phyloP scores from a whole-genome alignment of 1,140 invertebrate species.

The Daktulosphaira vitifoliae region DNA sequence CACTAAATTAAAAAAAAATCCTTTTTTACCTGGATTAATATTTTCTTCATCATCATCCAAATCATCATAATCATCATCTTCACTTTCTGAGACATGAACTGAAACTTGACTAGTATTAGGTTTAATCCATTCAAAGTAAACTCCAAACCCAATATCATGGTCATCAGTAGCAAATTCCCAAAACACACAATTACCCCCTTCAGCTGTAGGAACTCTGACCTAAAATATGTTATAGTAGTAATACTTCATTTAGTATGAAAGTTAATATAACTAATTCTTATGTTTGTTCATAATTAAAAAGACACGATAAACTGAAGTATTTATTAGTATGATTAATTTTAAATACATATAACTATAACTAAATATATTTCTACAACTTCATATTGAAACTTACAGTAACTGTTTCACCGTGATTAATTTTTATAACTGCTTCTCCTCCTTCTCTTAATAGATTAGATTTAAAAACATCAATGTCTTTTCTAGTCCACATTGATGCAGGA shows the following conservation, averaged over 20 bases:
- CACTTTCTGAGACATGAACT: constrained; percentile 82
- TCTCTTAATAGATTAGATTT: constrained; percentile 79
- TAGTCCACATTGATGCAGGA: constrained; percentile 85
- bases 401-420: constrained; percentile 93
- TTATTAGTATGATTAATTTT: neutral
- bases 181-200: constrained; percentile 87
- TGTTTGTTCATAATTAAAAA: no score
- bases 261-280: no score
- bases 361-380: neutral
- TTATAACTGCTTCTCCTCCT: constrained; percentile 84
- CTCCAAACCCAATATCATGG: constrained; percentile 97
- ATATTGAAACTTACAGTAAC: constrained; percentile 61
- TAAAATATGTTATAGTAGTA: constrained; percentile 39
- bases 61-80: constrained; percentile 68
- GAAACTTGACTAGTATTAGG: constrained; percentile 73
- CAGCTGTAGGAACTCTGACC: constrained; percentile 92
- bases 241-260: no score
- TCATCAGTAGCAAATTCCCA: constrained; percentile 99
- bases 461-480: constrained; percentile 81
- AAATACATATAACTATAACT: neutral
- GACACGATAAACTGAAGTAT: neutral
- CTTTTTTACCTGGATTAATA: constrained; percentile 35
- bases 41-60: constrained; percentile 66
- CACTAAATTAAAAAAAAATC: constrained; percentile 3
- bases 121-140: constrained; percentile 97